Conservation (phyloP, 2,797 vertebrate species). For the Galaxias olidus region DNA sequence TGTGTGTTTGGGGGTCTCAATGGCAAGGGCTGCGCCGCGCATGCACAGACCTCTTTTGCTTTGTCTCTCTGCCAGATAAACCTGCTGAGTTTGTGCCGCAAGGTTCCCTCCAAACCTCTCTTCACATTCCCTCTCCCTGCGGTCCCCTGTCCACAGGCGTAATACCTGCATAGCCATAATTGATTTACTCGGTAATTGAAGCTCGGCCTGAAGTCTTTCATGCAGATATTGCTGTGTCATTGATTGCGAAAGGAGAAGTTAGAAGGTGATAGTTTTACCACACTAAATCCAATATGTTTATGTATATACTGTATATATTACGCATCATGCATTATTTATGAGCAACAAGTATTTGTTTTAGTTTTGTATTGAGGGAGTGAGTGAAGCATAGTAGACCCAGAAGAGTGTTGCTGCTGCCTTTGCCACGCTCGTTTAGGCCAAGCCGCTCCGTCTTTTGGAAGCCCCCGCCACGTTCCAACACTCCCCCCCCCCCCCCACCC, state of each 20-base stretch:
- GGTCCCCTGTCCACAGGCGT: constrained; percentile 21
- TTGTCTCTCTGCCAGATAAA: constrained; percentile 50
- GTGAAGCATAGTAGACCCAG: constrained; percentile 10
- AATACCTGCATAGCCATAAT: constrained; percentile 9
- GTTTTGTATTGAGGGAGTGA: not conserved
- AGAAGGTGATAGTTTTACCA: too few relatives aligned
- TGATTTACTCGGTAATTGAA: not conserved
- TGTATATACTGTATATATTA: too few relatives aligned
- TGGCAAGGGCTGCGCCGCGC: not conserved
- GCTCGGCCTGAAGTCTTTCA: not conserved
- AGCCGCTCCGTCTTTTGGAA: constrained; percentile 8
- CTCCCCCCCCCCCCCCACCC: not conserved
- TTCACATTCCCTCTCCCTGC: too few relatives aligned
- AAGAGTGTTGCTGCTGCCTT: constrained; percentile 28
- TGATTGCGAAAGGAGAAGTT: too few relatives aligned
- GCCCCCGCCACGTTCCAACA: not conserved
- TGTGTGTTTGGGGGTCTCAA: too few relatives aligned
- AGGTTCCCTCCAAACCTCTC: constrained; percentile 26
- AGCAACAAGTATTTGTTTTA: too few relatives aligned
- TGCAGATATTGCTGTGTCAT: not conserved
- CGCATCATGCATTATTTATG: too few relatives aligned
- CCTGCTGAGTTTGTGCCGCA: constrained; percentile 49
- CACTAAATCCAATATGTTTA: too few relatives aligned
- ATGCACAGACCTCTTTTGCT: constrained; percentile 29
- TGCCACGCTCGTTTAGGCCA: constrained; percentile 3